Evolutionary conservation across 2,888 invertebrate species (phyloP).

Genomic region (Agrochola lychnidis): DNA sequence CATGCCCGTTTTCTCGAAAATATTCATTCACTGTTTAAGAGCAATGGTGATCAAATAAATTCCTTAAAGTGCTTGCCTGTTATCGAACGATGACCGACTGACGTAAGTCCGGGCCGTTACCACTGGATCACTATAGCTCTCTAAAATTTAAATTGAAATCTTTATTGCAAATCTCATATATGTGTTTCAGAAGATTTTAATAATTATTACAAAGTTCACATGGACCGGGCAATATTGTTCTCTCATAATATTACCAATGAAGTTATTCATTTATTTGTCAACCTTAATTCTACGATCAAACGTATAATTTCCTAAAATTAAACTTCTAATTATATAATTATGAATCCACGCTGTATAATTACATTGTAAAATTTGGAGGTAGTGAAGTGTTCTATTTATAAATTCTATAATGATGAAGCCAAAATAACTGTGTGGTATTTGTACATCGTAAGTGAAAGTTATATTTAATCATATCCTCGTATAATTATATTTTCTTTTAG

Average conservation of each 20-base stretch:
- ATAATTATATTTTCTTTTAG: too few species aligned
- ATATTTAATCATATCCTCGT: neutral
- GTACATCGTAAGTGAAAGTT: too few species aligned
- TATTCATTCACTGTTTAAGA: neutral
- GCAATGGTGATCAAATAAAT: too few species aligned
- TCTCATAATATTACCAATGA: neutral
- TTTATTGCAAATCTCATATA: too few species aligned
- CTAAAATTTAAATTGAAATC: too few species aligned
- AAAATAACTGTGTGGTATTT: neutral
- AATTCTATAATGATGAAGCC: neutral
- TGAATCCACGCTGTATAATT: neutral
- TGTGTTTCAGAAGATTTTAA: too few species aligned
- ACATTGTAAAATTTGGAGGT: neutral
- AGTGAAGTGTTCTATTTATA: neutral
- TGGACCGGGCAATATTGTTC: too few species aligned
- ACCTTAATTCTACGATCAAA: neutral
- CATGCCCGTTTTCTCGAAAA: neutral
- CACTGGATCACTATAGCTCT: neutral
- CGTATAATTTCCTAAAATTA: neutral
- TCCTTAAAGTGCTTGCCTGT: too few species aligned
- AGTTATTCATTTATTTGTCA: neutral
- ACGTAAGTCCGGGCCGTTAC: neutral
- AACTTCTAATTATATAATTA: neutral
- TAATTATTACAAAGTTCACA: too few species aligned
- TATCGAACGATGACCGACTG: fast-evolving